phyloP scores from a whole-genome alignment of 1,140 invertebrate species.

The Odontomachus brunneus region DNA sequence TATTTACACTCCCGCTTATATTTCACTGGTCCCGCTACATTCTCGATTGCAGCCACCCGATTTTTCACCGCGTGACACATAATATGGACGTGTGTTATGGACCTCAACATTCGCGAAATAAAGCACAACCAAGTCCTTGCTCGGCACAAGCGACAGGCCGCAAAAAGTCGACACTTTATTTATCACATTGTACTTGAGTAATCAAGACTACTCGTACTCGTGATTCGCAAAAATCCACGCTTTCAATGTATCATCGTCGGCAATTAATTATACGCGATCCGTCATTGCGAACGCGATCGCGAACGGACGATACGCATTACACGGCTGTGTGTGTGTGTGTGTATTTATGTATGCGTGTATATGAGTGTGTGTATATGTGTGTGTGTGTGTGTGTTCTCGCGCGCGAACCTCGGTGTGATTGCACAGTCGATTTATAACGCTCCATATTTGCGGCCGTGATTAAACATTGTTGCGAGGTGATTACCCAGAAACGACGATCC shows the following conservation, averaged over 20 bases:
- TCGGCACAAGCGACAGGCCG: not conserved
- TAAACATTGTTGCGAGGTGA: conserved; percentile 62
- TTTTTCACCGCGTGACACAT: not conserved
- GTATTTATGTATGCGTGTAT: too few relatives aligned
- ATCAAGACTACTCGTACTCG: conserved; percentile 50
- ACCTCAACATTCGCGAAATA: conserved; percentile 5
- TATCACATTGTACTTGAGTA: conserved; percentile 50
- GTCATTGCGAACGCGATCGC: conserved; percentile 54
- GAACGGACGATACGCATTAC: not conserved
- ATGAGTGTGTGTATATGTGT: not conserved
- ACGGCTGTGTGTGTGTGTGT: not conserved
- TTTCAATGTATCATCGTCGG: conserved; percentile 56
- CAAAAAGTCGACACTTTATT: conserved; percentile 38
- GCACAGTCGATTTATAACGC: conserved; percentile 60
- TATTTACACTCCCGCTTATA: not conserved
- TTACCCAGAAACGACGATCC: conserved; percentile 60
- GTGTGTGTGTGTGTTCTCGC: not conserved
- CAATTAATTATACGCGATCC: conserved; percentile 56
- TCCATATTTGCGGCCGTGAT: conserved; percentile 60
- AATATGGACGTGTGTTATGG: not conserved
- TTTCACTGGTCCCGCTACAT: not conserved
- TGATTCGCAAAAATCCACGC: conserved; percentile 49
- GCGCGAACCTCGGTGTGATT: conserved; percentile 42
- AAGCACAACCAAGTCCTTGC: not conserved
- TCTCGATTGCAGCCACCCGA: not conserved